Conservation (phyloP, 1,140 invertebrate genomes). For the Drosophila tristis region DNA sequence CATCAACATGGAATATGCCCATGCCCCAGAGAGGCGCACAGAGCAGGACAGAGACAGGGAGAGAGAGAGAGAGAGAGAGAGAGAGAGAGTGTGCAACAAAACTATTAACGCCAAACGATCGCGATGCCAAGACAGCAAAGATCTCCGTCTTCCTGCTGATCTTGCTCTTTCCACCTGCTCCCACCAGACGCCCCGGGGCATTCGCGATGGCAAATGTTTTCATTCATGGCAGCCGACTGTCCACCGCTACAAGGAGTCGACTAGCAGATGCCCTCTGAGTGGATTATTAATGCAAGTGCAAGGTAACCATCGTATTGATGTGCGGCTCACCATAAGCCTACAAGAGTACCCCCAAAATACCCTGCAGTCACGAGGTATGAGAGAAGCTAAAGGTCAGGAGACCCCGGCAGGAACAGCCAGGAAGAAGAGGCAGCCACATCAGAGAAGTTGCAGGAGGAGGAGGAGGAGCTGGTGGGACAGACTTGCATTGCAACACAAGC, state of each 20-base stretch:
- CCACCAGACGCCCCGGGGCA: slow-evolving; percentile 44
- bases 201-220: slow-evolving; percentile 61
- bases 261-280: slow-evolving; percentile 12
- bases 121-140: slow-evolving; percentile 46
- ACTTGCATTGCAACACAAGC: slow-evolving; percentile 17
- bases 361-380: slow-evolving; percentile 5
- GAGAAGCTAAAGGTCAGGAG: slow-evolving; percentile 55
- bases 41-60: too few species aligned
- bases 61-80: background rate
- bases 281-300: too few species aligned
- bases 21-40: slow-evolving; percentile 12
- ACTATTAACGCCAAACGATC: slow-evolving; percentile 78
- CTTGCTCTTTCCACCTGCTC: slow-evolving; percentile 69
- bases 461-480: background rate
- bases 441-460: background rate
- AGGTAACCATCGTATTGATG: too few species aligned
- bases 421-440: slow-evolving; percentile 20
- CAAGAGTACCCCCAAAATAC: background rate
- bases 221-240: slow-evolving; percentile 54
- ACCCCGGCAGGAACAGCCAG: slow-evolving; percentile 17
- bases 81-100: slow-evolving; percentile 55
- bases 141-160: slow-evolving; percentile 8
- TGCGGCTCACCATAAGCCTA: too few species aligned
- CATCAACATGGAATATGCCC: slow-evolving; percentile 76
- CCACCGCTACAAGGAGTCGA: slow-evolving; percentile 12